These are phyloP conservation scores for Zosterops lateralis DNA, from an alignment of 2,113 vertebrate species.

Conservation along the genomic window DNA sequence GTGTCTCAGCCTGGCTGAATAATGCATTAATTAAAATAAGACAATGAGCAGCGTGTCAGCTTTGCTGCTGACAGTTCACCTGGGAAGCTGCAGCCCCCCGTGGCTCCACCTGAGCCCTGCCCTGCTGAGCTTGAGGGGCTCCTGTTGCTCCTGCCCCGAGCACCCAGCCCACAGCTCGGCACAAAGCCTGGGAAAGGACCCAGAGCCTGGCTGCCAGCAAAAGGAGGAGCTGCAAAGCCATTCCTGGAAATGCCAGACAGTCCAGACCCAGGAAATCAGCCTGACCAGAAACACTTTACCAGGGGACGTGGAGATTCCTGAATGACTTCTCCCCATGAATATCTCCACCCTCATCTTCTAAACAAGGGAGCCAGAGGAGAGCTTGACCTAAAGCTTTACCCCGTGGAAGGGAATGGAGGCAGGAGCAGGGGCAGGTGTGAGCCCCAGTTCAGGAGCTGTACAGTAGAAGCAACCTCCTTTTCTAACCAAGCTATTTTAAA, in stretches of 20 bases:
- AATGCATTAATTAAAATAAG: background rate
- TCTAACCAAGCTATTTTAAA: background rate
- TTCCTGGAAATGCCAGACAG: background rate
- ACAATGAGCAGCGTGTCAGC: background rate
- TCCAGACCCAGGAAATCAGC: background rate
- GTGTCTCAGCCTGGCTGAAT: background rate
- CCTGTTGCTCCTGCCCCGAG: background rate
- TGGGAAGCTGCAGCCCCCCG: background rate
- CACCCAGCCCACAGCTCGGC: background rate
- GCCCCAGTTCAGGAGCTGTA: background rate
- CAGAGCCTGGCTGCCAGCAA: background rate
- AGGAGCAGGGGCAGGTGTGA: background rate
- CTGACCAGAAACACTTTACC: background rate
- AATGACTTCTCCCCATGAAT: fast-evolving
- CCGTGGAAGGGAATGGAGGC: background rate
- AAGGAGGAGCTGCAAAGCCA: background rate
- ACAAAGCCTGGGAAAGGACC: background rate
- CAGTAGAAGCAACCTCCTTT: background rate
- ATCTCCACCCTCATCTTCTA: background rate
- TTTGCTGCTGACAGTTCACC: background rate
- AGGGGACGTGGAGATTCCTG: background rate
- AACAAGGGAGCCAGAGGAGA: background rate
- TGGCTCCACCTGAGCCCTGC: background rate
- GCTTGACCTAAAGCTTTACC: background rate
- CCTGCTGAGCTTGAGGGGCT: background rate